Conservation (phyloP, 2,888 invertebrate species). For the Apodemia zela region DNA sequence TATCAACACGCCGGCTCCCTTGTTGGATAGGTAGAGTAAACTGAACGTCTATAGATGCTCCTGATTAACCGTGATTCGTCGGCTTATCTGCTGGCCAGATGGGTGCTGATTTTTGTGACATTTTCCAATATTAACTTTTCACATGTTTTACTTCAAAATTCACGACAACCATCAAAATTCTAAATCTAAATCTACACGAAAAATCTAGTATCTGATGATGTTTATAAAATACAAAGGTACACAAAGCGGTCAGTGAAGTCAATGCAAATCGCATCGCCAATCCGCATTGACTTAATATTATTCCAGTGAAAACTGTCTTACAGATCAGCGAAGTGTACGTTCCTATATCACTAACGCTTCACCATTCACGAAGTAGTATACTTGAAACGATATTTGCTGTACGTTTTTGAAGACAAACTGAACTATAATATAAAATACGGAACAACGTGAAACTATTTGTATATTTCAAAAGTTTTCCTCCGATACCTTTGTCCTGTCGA, state of each 20-base stretch:
- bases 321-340: slow-evolving; percentile 49
- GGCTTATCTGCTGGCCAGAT: too few species aligned
- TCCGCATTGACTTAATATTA: slow-evolving; percentile 27
- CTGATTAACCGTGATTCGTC: too few species aligned
- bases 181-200: too few species aligned
- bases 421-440: neutral
- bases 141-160: too few species aligned
- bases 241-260: slow-evolving; percentile 9
- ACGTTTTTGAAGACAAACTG: neutral
- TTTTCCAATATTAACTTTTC: too few species aligned
- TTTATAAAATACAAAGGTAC: neutral
- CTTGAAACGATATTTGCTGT: neutral
- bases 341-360: slow-evolving; percentile 29
- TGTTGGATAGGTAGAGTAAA: too few species aligned
- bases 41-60: too few species aligned
- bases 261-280: slow-evolving; percentile 20
- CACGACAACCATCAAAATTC: too few species aligned
- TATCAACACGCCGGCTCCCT: too few species aligned
- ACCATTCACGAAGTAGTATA: slow-evolving; percentile 18
- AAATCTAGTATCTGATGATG: too few species aligned
- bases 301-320: slow-evolving; percentile 29
- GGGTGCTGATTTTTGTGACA: too few species aligned
- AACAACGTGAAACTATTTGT: neutral
- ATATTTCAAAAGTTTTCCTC: neutral
- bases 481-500: neutral